phyloP scores from a whole-genome alignment of 2,113 vertebrate genomes.

The Callaeas wilsoni region DNA sequence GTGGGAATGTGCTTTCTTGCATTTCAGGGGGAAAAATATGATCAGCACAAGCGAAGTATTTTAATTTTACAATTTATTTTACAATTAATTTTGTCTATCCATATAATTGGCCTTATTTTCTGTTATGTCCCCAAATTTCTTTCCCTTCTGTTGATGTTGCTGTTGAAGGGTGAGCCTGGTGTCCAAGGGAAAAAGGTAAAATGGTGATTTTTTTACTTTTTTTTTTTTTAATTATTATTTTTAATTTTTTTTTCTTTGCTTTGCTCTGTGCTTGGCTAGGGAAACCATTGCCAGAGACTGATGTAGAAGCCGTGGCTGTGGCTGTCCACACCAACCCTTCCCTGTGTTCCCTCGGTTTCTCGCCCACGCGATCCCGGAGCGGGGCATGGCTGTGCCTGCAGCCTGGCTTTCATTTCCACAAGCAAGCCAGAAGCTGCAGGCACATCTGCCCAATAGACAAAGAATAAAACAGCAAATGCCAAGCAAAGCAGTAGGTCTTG shows the following conservation, averaged over 20 bases:
- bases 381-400: not conserved
- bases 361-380: accelerated
- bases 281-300: not conserved
- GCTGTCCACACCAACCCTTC: not conserved
- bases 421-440: not conserved
- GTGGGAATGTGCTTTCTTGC: not conserved
- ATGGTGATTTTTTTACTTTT: not conserved
- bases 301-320: accelerated
- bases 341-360: not conserved
- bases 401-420: not conserved
- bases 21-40: not conserved
- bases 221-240: not conserved
- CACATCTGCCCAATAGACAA: not conserved
- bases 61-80: not conserved
- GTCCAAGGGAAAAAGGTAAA: slow-evolving; percentile 67
- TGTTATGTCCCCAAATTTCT: not conserved
- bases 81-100: not conserved
- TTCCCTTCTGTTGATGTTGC: not conserved
- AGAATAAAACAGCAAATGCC: not conserved
- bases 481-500: not conserved
- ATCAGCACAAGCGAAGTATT: not conserved
- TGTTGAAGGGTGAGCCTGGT: slow-evolving; percentile 62
- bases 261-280: not conserved
- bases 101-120: not conserved
- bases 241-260: not conserved